Base-by-base conservation (phyloP, 2,888 invertebrate genomes). In the Leptopilina syphax region DNA sequence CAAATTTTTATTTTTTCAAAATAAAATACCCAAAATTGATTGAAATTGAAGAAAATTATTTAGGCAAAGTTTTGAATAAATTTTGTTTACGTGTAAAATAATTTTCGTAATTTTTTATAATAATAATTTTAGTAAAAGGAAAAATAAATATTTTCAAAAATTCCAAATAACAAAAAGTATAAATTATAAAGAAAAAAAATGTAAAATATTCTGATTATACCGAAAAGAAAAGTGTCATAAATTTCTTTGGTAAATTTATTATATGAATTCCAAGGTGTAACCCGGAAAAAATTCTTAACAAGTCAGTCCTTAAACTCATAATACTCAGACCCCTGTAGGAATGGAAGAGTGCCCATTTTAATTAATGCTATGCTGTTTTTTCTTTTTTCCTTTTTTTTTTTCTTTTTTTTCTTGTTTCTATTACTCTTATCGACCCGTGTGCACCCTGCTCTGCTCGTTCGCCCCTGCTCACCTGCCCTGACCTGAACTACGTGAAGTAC, bases 401-500 rank as follows among this genome's bases (percentile, higher is more conserved):
- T 1, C 10, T 50, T 50, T 50, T 50, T 50, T 50, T 9, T 50
- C 90, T 91, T 89, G 88, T 90, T 87, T 91, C 87, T 90, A 88
- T 89, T 87, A 87, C 86, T 87, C 87, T 88, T 88, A 88, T 86
- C 87, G 86, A 84, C 88, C 89, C 87, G 90, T 90, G 87, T 89
- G 89, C 85, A 85, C 86, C 89, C 89, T 87, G 89, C 90, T 90
- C 90, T 89, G 89, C 88, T 84, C 86, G 85, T 84, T 86, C 89
- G 87, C 85, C 87, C 87, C 89, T 87, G 89, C 88, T 89, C 89
- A 84, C 86, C 83, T 83, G 85, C 84, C 83, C 85, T 87, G 86
- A 88, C 86, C 84, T 84, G 86, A 87, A 90, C 89, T 90, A 84
- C 90, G 88, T 90, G 89, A 89, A 99, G 98, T 99, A 99, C 95